phyloP scores from a whole-genome alignment of 2,888 invertebrate genomes.

The Candidula unifasciata region DNA sequence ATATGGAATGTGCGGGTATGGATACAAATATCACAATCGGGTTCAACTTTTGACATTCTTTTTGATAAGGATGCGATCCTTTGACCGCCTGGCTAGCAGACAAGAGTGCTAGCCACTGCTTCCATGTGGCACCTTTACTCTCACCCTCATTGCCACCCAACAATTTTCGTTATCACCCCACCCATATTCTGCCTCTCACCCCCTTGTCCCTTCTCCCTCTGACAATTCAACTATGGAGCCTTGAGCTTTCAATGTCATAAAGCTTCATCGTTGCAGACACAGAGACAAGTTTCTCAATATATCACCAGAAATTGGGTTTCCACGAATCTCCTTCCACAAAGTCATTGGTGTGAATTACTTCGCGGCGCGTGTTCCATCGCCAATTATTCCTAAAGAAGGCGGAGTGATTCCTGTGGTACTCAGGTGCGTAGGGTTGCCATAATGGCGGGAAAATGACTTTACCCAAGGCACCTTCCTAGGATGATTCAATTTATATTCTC shows the following conservation, averaged over 20 bases:
- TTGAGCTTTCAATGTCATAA: slow-evolving; percentile 36
- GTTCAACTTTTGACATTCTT: too few species aligned
- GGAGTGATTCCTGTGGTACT: slow-evolving; percentile 38
- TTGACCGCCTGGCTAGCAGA: too few species aligned
- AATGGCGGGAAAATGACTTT: slow-evolving; percentile 51
- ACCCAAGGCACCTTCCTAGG: slow-evolving; percentile 50
- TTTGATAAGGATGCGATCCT: too few species aligned
- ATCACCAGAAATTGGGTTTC: slow-evolving; percentile 58
- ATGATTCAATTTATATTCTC: slow-evolving; percentile 59
- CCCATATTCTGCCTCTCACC: background rate
- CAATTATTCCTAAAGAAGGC: slow-evolving; percentile 36
- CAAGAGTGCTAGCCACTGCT: too few species aligned
- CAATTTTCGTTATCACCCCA: too few species aligned
- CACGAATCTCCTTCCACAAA: slow-evolving; percentile 52
- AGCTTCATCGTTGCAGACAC: slow-evolving; percentile 10
- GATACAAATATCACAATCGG: too few species aligned
- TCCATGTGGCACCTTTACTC: too few species aligned
- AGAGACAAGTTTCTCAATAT: slow-evolving; percentile 52
- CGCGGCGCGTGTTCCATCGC: slow-evolving; percentile 25
- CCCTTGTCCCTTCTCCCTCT: background rate
- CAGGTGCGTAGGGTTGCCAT: slow-evolving; percentile 31
- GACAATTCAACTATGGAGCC: background rate
- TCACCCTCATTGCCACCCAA: too few species aligned
- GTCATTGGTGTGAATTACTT: slow-evolving; percentile 52
- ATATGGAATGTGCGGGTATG: too few species aligned